Evolutionary conservation across 2,797 vertebrate genomes (phyloP).

Genomic region (Centroberyx gerrardi): DNA sequence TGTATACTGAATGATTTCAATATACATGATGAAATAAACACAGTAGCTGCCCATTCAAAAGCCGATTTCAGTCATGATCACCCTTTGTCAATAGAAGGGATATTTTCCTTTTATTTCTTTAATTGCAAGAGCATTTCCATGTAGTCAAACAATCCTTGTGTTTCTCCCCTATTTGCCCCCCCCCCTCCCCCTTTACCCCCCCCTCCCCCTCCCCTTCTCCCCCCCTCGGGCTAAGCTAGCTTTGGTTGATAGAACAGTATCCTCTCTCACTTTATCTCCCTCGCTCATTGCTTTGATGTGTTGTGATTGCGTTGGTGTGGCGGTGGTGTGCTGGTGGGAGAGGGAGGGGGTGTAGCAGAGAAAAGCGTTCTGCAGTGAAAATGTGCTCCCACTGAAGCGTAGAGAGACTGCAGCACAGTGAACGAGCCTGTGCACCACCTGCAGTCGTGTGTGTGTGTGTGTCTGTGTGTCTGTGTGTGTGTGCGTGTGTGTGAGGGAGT

Average conservation of each 20-base stretch:
- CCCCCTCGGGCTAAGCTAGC: constrained; percentile 55
- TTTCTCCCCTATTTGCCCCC: constrained; percentile 11
- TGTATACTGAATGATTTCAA: constrained; percentile 4
- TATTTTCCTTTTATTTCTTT: constrained; percentile 31
- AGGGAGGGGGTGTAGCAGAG: constrained; percentile 60
- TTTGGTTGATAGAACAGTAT: constrained; percentile 67
- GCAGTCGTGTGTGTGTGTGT: constrained; percentile 68
- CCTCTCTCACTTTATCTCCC: constrained; percentile 75
- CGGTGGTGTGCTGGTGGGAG: constrained; percentile 63
- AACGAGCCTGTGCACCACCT: constrained; percentile 84
- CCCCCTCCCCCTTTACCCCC: not conserved
- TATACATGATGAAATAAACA: not conserved
- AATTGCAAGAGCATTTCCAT: constrained; percentile 45
- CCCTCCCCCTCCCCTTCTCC: not conserved
- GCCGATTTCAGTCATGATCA: no score
- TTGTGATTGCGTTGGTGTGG: constrained; percentile 81
- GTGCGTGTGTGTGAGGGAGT: not conserved
- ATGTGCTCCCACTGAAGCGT: constrained; percentile 87
- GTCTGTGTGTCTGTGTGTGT: constrained; percentile 6
- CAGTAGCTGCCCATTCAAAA: not conserved
- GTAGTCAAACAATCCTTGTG: constrained; percentile 46
- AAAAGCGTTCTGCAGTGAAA: constrained; percentile 85
- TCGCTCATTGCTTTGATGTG: constrained; percentile 83
- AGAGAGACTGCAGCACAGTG: constrained; percentile 87
- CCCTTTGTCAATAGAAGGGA: constrained; percentile 14